Conservation (phyloP, 2,797 vertebrate species). For the Botia kubotai region DNA sequence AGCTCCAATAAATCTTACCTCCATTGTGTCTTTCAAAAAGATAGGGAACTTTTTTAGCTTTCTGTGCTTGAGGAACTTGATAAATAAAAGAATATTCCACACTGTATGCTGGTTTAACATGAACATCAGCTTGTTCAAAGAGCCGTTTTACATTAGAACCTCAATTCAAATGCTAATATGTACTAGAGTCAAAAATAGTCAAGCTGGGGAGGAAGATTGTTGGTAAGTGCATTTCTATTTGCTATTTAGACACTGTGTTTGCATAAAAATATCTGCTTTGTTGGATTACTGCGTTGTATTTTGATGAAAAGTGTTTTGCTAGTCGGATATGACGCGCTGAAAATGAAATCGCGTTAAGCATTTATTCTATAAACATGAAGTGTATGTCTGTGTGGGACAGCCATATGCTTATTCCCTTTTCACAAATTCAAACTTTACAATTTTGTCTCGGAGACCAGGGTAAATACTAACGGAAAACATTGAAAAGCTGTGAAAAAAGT, state of each 20-base stretch:
- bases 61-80: constrained; percentile 32
- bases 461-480: background rate
- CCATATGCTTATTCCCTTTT: constrained; percentile 6
- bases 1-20: constrained; percentile 28
- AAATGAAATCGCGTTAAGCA: constrained; percentile 25
- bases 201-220: background rate
- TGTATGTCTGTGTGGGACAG: constrained; percentile 3
- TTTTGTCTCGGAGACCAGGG: background rate
- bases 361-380: constrained; percentile 38
- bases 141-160: constrained; percentile 14
- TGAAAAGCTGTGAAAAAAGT: no score
- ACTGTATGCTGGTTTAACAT: constrained; percentile 25
- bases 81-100: constrained; percentile 34
- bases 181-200: constrained; percentile 12
- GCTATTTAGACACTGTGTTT: constrained; percentile 26
- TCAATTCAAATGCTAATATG: constrained; percentile 54
- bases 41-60: constrained; percentile 17
- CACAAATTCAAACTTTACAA: background rate
- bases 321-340: background rate
- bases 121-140: constrained; percentile 37
- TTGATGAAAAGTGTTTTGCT: constrained; percentile 15
- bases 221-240: constrained; percentile 26
- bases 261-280: constrained; percentile 35
- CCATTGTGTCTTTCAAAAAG: constrained; percentile 30
- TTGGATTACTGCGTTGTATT: constrained; percentile 23